phyloP scores from a whole-genome alignment of 1,140 invertebrate genomes.

The Oncopodura yosiiana region DNA sequence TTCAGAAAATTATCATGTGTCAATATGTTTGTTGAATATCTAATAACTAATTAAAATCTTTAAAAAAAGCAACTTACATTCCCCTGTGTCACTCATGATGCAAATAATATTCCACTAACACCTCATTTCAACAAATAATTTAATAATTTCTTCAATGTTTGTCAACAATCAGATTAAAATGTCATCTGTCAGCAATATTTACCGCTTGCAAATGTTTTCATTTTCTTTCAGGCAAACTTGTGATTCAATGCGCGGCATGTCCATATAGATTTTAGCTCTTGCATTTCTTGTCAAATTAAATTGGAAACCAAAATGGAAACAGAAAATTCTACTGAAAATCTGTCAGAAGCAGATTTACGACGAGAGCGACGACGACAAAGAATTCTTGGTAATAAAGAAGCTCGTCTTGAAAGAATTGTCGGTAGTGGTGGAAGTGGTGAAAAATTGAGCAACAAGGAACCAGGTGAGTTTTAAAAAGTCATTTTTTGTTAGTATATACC shows the following conservation, averaged over 20 bases:
- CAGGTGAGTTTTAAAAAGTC: too few relatives aligned
- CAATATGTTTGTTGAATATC: not conserved
- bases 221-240: too few relatives aligned
- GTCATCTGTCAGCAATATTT: too few relatives aligned
- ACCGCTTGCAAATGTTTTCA: too few relatives aligned
- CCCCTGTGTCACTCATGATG: conserved; percentile 3
- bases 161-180: too few relatives aligned
- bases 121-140: too few relatives aligned
- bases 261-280: not conserved
- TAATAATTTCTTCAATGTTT: too few relatives aligned
- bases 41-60: not conserved
- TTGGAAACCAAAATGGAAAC: too few relatives aligned
- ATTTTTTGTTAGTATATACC: too few relatives aligned
- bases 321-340: conserved; percentile 1
- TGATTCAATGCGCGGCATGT: not conserved
- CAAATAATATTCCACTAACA: too few relatives aligned
- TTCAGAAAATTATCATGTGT: not conserved
- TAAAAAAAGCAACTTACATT: conserved; percentile 23
- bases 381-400: conserved; percentile 11
- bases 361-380: conserved; percentile 11
- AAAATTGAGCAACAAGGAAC: not conserved
- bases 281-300: too few relatives aligned
- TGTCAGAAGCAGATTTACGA: conserved; percentile 16
- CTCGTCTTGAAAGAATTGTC: conserved; percentile 12
- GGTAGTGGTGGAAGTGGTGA: not conserved